Evolutionary conservation across 2,888 invertebrate genomes (phyloP).

Genomic region (Megalurothrips usitatus): DNA sequence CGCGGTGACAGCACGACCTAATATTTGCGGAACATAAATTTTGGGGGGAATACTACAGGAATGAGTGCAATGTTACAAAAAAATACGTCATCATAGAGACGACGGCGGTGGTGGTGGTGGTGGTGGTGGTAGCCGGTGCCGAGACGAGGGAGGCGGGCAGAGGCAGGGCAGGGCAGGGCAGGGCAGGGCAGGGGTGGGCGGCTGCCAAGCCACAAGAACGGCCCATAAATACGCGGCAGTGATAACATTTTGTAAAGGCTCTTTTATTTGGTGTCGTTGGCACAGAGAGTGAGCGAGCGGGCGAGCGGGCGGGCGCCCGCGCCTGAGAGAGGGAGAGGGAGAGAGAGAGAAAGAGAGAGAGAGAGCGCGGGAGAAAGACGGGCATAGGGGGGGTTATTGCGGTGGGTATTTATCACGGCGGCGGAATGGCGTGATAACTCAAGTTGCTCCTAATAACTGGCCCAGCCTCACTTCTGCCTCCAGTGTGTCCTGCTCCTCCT

Average conservation of each 20-base stretch:
- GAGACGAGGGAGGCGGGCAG: constrained; percentile 32
- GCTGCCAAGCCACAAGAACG: not conserved
- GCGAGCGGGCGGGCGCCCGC: constrained; percentile 32
- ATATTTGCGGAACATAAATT: constrained; percentile 55
- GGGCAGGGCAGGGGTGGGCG: constrained; percentile 36
- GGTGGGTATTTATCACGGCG: constrained; percentile 48
- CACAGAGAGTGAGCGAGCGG: constrained; percentile 32
- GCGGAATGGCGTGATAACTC: constrained; percentile 42
- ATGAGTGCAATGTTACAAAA: constrained; percentile 46
- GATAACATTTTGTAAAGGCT: constrained; percentile 51
- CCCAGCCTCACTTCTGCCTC: constrained; percentile 44
- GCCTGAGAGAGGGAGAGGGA: not conserved
- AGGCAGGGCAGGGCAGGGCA: constrained; percentile 39
- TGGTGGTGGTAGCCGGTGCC: constrained; percentile 11
- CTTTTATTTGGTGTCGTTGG: constrained; percentile 46
- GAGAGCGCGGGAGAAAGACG: constrained; percentile 10
- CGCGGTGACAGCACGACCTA: constrained; percentile 44
- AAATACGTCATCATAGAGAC: constrained; percentile 29
- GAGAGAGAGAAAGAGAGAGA: not conserved
- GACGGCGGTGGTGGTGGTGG: constrained; percentile 35
- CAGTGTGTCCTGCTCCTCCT: too few relatives aligned
- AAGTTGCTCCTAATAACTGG: constrained; percentile 39
- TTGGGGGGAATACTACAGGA: constrained; percentile 50
- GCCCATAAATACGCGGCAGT: constrained; percentile 49
- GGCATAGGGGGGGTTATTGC: constrained; percentile 43